Conservation (phyloP, 2,113 vertebrate species). For the Tinamus guttatus region DNA sequence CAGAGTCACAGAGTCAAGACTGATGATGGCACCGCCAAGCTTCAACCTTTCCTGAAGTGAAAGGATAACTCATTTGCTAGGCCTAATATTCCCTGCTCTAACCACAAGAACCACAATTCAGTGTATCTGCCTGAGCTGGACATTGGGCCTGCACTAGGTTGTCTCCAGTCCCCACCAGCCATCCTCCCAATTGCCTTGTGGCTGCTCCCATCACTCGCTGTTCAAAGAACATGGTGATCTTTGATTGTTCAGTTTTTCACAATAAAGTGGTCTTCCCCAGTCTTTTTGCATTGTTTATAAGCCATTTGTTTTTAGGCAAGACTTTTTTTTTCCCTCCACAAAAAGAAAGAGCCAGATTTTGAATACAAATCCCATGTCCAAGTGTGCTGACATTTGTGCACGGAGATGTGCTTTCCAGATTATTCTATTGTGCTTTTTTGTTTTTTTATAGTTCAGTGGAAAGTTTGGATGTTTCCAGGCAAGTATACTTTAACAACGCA, state of each 20-base stretch:
- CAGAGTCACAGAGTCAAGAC: not conserved
- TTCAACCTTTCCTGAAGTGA: not conserved
- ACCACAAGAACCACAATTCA: not conserved
- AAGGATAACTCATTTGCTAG: not conserved
- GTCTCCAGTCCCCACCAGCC: not conserved
- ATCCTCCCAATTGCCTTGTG: not conserved
- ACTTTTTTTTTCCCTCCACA: constrained; percentile 19
- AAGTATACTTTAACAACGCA: not conserved
- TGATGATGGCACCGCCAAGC: accelerated
- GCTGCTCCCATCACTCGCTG: not conserved
- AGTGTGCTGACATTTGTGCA: constrained; percentile 68
- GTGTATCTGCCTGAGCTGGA: not conserved
- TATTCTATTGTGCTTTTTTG: constrained; percentile 52
- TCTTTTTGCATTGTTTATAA: constrained; percentile 67
- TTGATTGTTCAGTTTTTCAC: constrained; percentile 54
- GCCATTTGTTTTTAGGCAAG: constrained; percentile 68
- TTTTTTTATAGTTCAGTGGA: constrained; percentile 3
- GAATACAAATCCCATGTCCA: constrained; percentile 61
- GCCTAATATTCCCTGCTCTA: not conserved
- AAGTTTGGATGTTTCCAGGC: constrained; percentile 50
- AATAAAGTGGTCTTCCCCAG: constrained; percentile 46
- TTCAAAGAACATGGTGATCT: not conserved
- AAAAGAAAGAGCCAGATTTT: constrained; percentile 53
- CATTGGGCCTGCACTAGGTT: not conserved
- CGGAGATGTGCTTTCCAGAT: constrained; percentile 55